A percentile compares a stretch with the other conserved stretches of the same genome.
These are phyloP conservation scores for Miltochrista miniata DNA, from an alignment of 2,888 invertebrate genomes.

Conservation along the genomic window DNA sequence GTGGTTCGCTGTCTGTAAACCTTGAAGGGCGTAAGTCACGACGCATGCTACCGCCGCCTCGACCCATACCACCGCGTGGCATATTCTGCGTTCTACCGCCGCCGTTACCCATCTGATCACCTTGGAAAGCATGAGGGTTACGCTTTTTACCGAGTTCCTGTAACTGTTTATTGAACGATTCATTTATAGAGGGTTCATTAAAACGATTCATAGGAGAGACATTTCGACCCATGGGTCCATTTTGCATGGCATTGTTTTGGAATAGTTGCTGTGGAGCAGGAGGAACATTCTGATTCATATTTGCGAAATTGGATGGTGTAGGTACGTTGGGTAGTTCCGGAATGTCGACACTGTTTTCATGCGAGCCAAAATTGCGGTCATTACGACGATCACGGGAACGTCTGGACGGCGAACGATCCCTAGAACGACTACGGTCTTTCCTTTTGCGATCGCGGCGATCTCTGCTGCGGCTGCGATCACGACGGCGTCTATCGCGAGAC, in stretches of 20 bases:
- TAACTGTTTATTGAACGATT: slow-evolving; percentile 65
- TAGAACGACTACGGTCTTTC: slow-evolving; percentile 82
- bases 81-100: slow-evolving; percentile 32
- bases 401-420: slow-evolving; percentile 77
- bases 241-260: slow-evolving; percentile 36
- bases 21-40: slow-evolving; percentile 58
- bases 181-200: slow-evolving; percentile 58
- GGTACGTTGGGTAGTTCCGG: slow-evolving; percentile 30
- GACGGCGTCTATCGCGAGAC: slow-evolving; percentile 84
- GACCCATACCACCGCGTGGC: slow-evolving; percentile 33
- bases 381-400: slow-evolving; percentile 76
- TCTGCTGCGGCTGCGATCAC: slow-evolving; percentile 84
- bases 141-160: slow-evolving; percentile 82
- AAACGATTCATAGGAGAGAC: slow-evolving; percentile 47
- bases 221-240: slow-evolving; percentile 36
- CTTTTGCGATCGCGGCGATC: slow-evolving; percentile 78
- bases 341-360: slow-evolving; percentile 48
- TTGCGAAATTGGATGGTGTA: slow-evolving; percentile 25
- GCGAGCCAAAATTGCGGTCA: slow-evolving; percentile 68
- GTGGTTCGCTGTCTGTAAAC: slow-evolving; percentile 56
- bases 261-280: slow-evolving; percentile 32
- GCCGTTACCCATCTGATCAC: slow-evolving; percentile 50
- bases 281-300: slow-evolving; percentile 26
- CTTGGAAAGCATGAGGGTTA: slow-evolving; percentile 83
- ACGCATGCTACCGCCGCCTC: slow-evolving; percentile 48